A percentile compares a stretch with the other conserved stretches of the same genome.
These are phyloP conservation scores for Orestias chungarensis DNA, from an alignment of 2,797 vertebrate genomes.

Conservation along the genomic window DNA sequence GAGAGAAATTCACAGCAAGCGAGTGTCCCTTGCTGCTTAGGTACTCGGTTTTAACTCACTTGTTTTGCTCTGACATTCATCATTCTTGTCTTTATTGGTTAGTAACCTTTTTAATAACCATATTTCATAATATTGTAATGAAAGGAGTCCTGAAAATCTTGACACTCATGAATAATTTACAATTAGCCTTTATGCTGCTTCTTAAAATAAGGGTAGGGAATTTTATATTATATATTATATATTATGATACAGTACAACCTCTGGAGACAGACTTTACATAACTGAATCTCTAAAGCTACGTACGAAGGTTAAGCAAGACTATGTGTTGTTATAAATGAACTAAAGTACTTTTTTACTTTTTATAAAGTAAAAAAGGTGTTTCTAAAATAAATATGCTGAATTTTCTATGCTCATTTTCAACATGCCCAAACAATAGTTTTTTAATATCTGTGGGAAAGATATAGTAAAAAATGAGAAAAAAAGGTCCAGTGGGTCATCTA, in stretches of 20 bases:
- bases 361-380: no score
- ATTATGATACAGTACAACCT: not conserved
- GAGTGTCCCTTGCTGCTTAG: not conserved
- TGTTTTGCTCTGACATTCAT: not conserved
- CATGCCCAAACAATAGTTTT: no score
- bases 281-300: no score
- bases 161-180: not conserved
- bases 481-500: not conserved
- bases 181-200: not conserved
- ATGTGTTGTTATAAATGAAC: no score
- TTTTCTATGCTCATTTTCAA: no score
- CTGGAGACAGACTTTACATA: not conserved
- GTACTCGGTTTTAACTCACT: not conserved
- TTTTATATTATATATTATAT: no score
- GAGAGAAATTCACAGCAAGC: no score
- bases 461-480: no score
- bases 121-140: not conserved
- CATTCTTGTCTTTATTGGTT: not conserved
- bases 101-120: not conserved
- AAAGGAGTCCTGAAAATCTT: not conserved
- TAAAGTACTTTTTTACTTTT: no score
- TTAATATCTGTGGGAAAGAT: not conserved
- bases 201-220: not conserved
- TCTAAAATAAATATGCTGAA: not conserved
- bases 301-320: no score